A percentile compares a stretch with the other conserved stretches of the same genome.
phyloP scores from a whole-genome alignment of 2,888 invertebrate genomes.

The Rhamnusium bicolor region DNA sequence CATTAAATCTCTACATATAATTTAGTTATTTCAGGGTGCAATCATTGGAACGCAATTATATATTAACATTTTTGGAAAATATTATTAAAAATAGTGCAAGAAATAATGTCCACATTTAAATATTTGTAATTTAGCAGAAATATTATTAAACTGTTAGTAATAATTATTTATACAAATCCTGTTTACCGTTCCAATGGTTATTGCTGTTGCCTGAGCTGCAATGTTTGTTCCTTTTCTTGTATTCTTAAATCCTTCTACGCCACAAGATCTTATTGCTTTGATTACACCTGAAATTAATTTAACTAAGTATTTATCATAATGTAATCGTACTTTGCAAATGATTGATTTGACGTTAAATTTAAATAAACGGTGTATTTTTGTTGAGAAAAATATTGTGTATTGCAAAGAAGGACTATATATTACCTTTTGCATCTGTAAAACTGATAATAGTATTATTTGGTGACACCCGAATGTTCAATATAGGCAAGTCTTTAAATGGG shows the following conservation, averaged over 20 bases:
- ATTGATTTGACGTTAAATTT: no score
- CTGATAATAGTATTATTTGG: slow-evolving; percentile 92
- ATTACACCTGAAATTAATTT: slow-evolving; percentile 69
- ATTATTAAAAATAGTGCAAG: no score
- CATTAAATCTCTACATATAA: no score
- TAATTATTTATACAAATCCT: background rate
- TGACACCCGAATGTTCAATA: slow-evolving; percentile 86
- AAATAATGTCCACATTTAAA: no score
- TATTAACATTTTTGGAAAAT: no score
- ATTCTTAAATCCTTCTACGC: slow-evolving; percentile 95
- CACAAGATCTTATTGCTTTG: slow-evolving; percentile 82
- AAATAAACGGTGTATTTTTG: no score
- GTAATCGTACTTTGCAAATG: background rate
- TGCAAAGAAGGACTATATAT: no score
- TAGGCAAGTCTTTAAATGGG: slow-evolving; percentile 85
- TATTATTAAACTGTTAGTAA: no score
- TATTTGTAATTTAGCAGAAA: no score
- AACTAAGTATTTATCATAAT: background rate
- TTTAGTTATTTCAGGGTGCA: no score
- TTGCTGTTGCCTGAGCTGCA: slow-evolving; percentile 95
- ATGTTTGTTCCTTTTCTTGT: slow-evolving; percentile 96
- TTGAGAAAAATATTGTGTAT: no score
- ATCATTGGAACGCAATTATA: no score
- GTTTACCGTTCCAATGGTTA: slow-evolving; percentile 81
- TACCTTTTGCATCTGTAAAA: slow-evolving; percentile 81